Evolutionary conservation across 2,797 vertebrate genomes (phyloP), one percentile per base, ranked within the genome.

Genomic region (Merluccius polli): DNA sequence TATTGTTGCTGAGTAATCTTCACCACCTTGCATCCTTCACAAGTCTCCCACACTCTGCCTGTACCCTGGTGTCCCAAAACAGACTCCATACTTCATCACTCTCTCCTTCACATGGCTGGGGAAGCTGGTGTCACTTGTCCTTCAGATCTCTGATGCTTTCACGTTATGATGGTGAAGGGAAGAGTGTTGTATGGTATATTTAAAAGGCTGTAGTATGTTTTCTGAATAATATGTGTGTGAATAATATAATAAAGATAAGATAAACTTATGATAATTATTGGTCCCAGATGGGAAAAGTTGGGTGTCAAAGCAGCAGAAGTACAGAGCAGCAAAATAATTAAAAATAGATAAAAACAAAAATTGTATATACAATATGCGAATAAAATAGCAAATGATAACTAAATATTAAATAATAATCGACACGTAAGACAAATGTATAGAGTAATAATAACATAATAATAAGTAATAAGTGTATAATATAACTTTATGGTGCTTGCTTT

Each of bases 1-100:
- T 83, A 87, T 92, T 91, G 84, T 91, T 75, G n/a, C 41, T 1
- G 18, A 76, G 79, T 83, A 78, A 86, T 78, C 72, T 76, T 24
- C 48, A 65, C 81, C 76, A 79, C 77, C 77, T 89, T 81, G 73
- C 81, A 73, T 71, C 33, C 1, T 79, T 77, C 69, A 79, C 63
- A 85, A 85, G 85, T 81, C 75, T 74, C 74, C 76, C 59, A 8
- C 59, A 1, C 21, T 27, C 24, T 6, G 10, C 59, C 0, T 9
- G 0, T 0, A n/a, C 52, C 52, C 21, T 9, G n/a, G 52, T n/a
- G 9, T 65, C 24, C 24, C 24, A 27, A 10, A 27, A 29, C n/a
- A 24, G 24, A 24, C 52, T 4, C 1, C 21, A 24, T 21, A 1
- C 21, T 59, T 24, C 10, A 65, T 8, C 41, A 48, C n/a, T 35